A percentile compares a stretch with the other conserved stretches of the same genome.
phyloP scores from a whole-genome alignment of 2,113 vertebrate genomes.

The Laticauda colubrina region DNA sequence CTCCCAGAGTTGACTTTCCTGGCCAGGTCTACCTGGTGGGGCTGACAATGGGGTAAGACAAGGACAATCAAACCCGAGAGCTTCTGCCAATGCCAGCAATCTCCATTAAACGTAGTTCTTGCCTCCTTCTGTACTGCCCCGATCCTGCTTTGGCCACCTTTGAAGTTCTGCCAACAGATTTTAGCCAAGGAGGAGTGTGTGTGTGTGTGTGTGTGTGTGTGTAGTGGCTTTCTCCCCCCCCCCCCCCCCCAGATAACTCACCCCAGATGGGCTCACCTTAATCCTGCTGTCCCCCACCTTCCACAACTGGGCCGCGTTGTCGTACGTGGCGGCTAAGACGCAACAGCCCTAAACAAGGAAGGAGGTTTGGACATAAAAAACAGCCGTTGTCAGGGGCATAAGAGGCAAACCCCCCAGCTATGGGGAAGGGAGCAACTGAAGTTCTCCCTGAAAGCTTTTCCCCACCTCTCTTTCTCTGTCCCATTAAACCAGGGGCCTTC shows the following conservation, averaged over 20 bases:
- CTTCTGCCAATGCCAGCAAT: background rate
- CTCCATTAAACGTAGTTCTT: accelerated
- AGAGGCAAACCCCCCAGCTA: background rate
- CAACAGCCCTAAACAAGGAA: conserved; percentile 68
- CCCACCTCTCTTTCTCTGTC: background rate
- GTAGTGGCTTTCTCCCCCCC: background rate
- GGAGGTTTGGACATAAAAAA: background rate
- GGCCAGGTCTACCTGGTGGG: background rate
- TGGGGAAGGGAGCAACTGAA: background rate
- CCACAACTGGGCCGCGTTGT: conserved; percentile 84
- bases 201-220: too few species aligned
- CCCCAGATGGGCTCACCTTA: conserved; percentile 68
- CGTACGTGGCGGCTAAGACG: conserved; percentile 80
- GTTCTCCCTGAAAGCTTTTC: background rate
- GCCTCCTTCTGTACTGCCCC: background rate
- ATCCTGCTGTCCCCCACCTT: conserved; percentile 71
- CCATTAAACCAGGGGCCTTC: too few species aligned
- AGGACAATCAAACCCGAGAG: background rate
- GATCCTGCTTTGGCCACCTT: background rate
- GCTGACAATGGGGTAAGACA: background rate
- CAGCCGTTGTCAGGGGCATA: accelerated
- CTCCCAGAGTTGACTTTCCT: background rate
- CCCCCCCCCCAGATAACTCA: background rate
- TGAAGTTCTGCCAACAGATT: background rate
- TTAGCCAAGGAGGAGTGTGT: background rate